A percentile compares a stretch with the other conserved stretches of the same genome.
Evolutionary conservation across 2,797 vertebrate genomes (phyloP).

Genomic region (Urocyon cinereoargenteus): DNA sequence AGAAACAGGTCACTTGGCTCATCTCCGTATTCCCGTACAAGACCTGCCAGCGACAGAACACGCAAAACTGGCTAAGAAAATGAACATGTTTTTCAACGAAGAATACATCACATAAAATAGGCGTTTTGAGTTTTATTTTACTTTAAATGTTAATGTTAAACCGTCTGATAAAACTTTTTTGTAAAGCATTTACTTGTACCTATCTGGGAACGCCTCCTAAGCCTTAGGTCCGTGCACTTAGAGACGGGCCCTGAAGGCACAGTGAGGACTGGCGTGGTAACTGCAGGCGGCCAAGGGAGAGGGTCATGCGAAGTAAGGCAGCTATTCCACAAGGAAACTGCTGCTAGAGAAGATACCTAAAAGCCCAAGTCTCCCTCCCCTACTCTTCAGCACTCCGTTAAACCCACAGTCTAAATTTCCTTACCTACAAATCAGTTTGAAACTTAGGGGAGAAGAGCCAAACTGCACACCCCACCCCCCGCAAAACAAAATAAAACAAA

Average conservation of each 20-base stretch:
- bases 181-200: neutral
- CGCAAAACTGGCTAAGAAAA: conserved; percentile 22
- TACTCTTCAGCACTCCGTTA: neutral
- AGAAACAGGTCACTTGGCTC: neutral
- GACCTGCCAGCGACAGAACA: neutral
- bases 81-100: neutral
- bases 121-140: neutral
- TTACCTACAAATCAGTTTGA: conserved; percentile 33
- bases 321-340: neutral
- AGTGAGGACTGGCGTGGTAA: neutral
- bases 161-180: neutral
- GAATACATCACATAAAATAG: neutral
- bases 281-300: neutral
- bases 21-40: neutral
- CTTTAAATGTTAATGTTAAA: conserved; percentile 16
- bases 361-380: neutral
- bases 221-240: neutral
- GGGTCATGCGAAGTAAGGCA: neutral
- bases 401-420: neutral
- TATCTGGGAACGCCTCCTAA: neutral
- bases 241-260: neutral
- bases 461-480: neutral
- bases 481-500: neutral
- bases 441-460: neutral
- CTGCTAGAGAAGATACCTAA: neutral